Evolutionary conservation across 2,888 invertebrate species (phyloP), one percentile per base, ranked within the genome.

Genomic region (Sisyra nigra): DNA sequence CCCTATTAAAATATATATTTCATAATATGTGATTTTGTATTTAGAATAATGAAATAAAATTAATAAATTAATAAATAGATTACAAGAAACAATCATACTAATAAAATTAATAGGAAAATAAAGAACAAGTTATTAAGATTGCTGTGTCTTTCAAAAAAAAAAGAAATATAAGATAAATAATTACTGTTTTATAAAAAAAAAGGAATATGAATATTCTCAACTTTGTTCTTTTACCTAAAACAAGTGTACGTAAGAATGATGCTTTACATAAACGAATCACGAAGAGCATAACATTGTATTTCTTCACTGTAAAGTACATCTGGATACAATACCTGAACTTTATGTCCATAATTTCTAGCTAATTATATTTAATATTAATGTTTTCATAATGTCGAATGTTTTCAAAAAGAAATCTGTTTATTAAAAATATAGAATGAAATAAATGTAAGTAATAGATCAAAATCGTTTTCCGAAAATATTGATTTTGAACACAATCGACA

Each of bases 91-190:
- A 37, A 37, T 37, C 37, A 37, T 37, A 18, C 37, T 37, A 18
- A 37, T 19, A 37, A 15, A 37, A 37, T 10, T 33, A 37, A 37
- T 18, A 18, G n/a, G 37, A 18, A 37, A 37, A 37, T 11, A 37
- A 24, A 37, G 19, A 35, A 37, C 11, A 15, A 37, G 19, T 37
- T 37, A 19, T 37, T 40, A 40, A 30, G 10, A 18, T 40, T 40
- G 30, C 40, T 40, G 40, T 40, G 40, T 40, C 40, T 40, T 40
- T 40, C 40, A 40, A 40, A 31, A 3, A 32, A 10, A 6, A 32
- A 35, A 14, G 5, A 35, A 35, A 35, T 15, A 14, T 9, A 35
- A 35, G 15, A 37, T 18, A 19, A 17, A 37, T 13, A 11, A 37
- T 14, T 10, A 18, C 17, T 37, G 18, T 37, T 2, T 35, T 15